These are phyloP conservation scores for Andrena fulva DNA, from an alignment of 2,888 invertebrate species.

Conservation along the genomic window DNA sequence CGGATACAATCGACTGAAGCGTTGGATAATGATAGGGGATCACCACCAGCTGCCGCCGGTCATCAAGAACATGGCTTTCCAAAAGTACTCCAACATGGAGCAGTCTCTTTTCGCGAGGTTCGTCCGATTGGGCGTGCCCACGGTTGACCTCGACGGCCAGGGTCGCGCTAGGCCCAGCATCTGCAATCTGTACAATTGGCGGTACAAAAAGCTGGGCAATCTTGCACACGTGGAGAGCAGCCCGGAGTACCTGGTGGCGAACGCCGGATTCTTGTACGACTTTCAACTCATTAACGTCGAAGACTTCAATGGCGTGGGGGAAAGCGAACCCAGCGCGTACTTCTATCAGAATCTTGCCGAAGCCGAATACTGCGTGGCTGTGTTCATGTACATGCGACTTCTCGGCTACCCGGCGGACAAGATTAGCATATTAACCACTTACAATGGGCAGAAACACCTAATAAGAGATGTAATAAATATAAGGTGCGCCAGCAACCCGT, in stretches of 20 bases:
- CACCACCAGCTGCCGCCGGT: slow-evolving; percentile 99
- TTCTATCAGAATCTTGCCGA: slow-evolving; percentile 98
- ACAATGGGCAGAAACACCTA: slow-evolving; percentile 99
- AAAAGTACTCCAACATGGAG: slow-evolving; percentile 99
- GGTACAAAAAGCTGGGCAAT: slow-evolving; percentile 98
- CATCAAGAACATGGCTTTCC: slow-evolving; percentile 99
- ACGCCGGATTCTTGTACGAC: slow-evolving; percentile 96
- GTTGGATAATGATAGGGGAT: slow-evolving; percentile 99
- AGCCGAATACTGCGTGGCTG: slow-evolving; percentile 97
- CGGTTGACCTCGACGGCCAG: slow-evolving; percentile 98
- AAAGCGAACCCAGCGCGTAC: slow-evolving; percentile 98
- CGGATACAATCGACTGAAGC: slow-evolving; percentile 96
- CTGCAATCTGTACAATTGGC: slow-evolving; percentile 97
- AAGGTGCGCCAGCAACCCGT: slow-evolving; percentile 96
- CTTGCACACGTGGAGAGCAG: slow-evolving; percentile 94
- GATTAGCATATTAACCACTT: slow-evolving; percentile 98
- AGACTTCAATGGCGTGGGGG: slow-evolving; percentile 98
- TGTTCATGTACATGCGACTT: slow-evolving; percentile 99
- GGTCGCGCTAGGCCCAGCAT: slow-evolving; percentile 97
- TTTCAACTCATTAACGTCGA: slow-evolving; percentile 98
- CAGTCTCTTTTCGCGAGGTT: slow-evolving; percentile 98
- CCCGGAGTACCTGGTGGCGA: slow-evolving; percentile 95
- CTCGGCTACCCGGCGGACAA: slow-evolving; percentile 98
- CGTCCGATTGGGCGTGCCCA: slow-evolving; percentile 98
- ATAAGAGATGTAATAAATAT: slow-evolving; percentile 97